Conservation (phyloP, 2,113 vertebrate genomes). For the Ceratotherium simum region DNA sequence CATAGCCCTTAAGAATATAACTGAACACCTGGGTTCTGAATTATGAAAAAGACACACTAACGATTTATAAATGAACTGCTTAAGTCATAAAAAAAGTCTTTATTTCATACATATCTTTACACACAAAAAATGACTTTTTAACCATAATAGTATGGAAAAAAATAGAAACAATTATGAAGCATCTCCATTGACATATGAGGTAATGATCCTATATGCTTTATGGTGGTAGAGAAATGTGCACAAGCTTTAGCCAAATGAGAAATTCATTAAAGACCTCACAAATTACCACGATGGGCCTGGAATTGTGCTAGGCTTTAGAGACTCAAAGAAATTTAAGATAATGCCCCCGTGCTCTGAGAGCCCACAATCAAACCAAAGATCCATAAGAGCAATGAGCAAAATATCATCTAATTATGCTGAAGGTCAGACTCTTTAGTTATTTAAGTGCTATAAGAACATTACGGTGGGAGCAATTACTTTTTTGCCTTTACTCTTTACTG, state of each 20-base stretch:
- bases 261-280: not conserved
- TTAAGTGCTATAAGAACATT: not conserved
- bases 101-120: not conserved
- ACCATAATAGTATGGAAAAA: not conserved
- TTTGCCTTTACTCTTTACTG: not conserved
- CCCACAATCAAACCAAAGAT: not conserved
- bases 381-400: not conserved
- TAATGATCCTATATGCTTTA: not conserved
- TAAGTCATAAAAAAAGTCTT: not conserved
- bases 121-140: not conserved
- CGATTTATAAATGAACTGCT: not conserved
- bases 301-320: not conserved
- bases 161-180: not conserved
- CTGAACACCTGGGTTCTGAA: not conserved
- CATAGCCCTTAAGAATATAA: not conserved
- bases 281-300: not conserved
- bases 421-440: not conserved
- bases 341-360: not conserved
- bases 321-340: not conserved
- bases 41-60: not conserved
- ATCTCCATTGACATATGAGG: not conserved
- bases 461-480: not conserved
- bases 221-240: not conserved
- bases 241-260: not conserved
- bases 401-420: not conserved